Evolutionary conservation across 1,140 invertebrate species (phyloP).

Genomic region (Ptiloglossa arizonensis): DNA sequence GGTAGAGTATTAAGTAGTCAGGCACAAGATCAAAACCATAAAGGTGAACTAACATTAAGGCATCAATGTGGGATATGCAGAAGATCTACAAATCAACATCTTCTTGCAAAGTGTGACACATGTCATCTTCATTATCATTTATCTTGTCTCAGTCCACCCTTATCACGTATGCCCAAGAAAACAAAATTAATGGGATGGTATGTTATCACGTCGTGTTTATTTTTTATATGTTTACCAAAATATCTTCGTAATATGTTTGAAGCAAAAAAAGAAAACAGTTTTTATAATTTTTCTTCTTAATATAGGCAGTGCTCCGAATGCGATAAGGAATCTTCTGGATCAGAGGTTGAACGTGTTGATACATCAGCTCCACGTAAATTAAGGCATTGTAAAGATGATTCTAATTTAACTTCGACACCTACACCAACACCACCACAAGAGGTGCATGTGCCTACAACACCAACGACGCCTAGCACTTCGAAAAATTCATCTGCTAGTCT

Average conservation of each 20-base stretch:
- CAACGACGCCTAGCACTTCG: conserved; percentile 71
- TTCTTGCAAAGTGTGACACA: conserved; percentile 96
- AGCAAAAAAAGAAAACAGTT: not conserved
- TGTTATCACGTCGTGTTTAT: not conserved
- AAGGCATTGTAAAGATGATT: conserved; percentile 87
- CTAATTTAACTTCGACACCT: conserved; percentile 63
- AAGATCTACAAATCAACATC: conserved; percentile 90
- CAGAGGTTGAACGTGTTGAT: conserved; percentile 87
- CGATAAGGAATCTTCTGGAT: conserved; percentile 90
- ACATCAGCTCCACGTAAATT: conserved; percentile 90
- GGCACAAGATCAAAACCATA: conserved; percentile 85
- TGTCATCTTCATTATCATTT: conserved; percentile 97
- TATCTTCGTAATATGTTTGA: not conserved
- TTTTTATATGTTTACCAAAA: conserved; percentile 4
- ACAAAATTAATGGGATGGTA: conserved; percentile 96
- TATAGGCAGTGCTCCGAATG: conserved; percentile 93
- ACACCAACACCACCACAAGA: conserved; percentile 68
- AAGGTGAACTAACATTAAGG: conserved; percentile 77
- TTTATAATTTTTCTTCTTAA: not conserved
- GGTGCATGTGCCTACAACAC: conserved; percentile 70
- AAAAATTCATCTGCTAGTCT: conserved; percentile 59
- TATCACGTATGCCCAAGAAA: conserved; percentile 96
- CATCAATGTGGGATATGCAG: conserved; percentile 92
- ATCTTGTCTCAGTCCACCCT: conserved; percentile 94
- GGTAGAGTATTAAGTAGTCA: conserved; percentile 83